A percentile compares a stretch with the other conserved stretches of the same genome.
phyloP scores from a whole-genome alignment of 2,113 vertebrate species.

The Eurypyga helias region DNA sequence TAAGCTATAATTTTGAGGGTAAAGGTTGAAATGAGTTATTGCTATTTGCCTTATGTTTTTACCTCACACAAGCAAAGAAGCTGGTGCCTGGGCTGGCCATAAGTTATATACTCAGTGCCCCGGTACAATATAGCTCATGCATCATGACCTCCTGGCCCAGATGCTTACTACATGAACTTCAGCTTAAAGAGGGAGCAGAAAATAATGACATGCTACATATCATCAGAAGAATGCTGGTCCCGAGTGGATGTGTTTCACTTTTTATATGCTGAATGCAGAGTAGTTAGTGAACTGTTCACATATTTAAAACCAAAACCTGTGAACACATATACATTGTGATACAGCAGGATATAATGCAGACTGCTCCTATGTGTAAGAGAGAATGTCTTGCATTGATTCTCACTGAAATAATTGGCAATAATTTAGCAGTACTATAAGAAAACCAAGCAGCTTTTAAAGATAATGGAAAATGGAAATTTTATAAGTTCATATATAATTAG shows the following conservation, averaged over 20 bases:
- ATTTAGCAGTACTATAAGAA: neutral
- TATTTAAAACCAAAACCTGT: neutral
- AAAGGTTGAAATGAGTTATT: neutral
- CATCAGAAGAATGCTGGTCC: neutral
- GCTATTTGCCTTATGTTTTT: neutral
- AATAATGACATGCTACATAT: neutral
- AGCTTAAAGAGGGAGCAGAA: neutral
- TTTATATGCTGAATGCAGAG: neutral
- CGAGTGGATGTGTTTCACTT: neutral
- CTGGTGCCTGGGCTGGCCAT: neutral
- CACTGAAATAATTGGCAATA: neutral
- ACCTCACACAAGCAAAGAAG: neutral
- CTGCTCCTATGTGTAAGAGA: neutral
- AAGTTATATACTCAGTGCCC: neutral
- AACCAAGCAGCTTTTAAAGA: neutral
- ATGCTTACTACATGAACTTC: neutral
- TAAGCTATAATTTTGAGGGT: neutral
- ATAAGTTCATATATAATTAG: neutral
- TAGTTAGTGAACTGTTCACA: neutral
- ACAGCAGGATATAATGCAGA: neutral
- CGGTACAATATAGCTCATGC: neutral
- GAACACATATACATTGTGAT: neutral
- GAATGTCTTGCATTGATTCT: neutral
- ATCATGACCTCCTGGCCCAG: neutral
- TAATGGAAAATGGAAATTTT: neutral